These are phyloP conservation scores for Taeniopygia guttata DNA, from an alignment of 2,797 vertebrate genomes.

Conservation along the genomic window DNA sequence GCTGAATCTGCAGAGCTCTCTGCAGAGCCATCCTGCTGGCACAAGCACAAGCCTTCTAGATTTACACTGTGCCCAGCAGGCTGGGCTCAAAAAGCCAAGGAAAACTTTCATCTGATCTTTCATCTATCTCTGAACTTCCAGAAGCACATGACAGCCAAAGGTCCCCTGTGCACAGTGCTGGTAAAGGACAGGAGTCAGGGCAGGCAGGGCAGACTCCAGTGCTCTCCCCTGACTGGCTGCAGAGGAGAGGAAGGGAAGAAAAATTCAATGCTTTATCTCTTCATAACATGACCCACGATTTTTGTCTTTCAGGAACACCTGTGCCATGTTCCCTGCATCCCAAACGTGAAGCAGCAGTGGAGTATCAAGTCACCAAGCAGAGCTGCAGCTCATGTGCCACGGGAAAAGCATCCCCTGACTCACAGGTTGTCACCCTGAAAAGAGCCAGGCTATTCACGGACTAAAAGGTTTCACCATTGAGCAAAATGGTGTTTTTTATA, in stretches of 20 bases:
- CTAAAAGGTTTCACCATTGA: neutral
- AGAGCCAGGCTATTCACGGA: neutral
- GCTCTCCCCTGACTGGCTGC: fast-evolving
- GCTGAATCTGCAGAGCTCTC: neutral
- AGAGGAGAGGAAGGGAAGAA: neutral
- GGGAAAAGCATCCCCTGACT: neutral
- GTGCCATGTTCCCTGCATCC: fast-evolving
- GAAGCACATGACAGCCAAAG: neutral
- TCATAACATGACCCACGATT: neutral
- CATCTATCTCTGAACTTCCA: neutral
- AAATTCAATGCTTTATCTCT: neutral
- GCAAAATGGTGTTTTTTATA: neutral
- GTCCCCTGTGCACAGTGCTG: neutral
- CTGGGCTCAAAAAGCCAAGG: neutral
- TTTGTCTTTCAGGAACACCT: neutral
- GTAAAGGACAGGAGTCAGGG: neutral
- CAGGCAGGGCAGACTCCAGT: neutral
- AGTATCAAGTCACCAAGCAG: neutral
- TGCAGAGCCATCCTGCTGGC: neutral
- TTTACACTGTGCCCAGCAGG: neutral
- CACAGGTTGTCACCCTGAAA: neutral
- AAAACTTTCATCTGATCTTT: constrained; percentile 3
- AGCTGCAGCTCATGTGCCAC: neutral
- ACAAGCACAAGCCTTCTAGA: neutral
- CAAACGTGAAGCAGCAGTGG: neutral